Evolutionary conservation across 2,888 invertebrate genomes (phyloP), one percentile per base, ranked within the genome.

Genomic region (Parnassius orleans): DNA sequence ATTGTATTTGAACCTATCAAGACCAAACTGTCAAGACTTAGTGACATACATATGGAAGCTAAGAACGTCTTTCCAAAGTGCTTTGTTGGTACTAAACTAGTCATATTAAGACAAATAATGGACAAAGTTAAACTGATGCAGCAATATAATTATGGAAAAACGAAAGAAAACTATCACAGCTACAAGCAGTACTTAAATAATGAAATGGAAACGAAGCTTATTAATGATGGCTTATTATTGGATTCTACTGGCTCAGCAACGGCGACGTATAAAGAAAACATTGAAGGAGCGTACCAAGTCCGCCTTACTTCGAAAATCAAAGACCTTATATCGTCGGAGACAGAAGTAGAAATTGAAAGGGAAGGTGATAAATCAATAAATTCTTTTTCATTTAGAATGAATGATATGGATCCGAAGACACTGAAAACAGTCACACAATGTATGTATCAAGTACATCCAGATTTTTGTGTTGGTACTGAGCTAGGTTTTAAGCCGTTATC

Each of bases 41-140:
- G 79, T 70, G 85, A 88, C 71, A 73, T 91, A 33, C 91, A 91
- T 66, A 69, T 77, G 19, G 90, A 90, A 67, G 86, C 91, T 2
- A 91, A 91, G 65, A 82, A 69, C 65, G 86, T 89, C 10, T 91
- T 91, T 63, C 91, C 91, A 10, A 77, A 77, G 69, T 91, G 90
- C 68, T 91, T 91, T 67, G 77, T 84, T 60, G 91, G 91, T 43
- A 83, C 90, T 19, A 87, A 80, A 69, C 75, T 90, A 14, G 72
- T 83, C 10, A 74, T 90, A 33, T 68, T 85, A 57, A 76, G 90
- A 53, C 86, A 87, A 67, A 72, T 90, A 58, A 71, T 87, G 72
- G 83, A 90, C 57, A 87, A 80, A 63, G 86, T 91, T 46, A 89
- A 84, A 65, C 68, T 91, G 14, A 79, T 85, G 19, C 91, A 91